Evolutionary conservation across 2,888 invertebrate species (phyloP).

Genomic region (Leucania comma): DNA sequence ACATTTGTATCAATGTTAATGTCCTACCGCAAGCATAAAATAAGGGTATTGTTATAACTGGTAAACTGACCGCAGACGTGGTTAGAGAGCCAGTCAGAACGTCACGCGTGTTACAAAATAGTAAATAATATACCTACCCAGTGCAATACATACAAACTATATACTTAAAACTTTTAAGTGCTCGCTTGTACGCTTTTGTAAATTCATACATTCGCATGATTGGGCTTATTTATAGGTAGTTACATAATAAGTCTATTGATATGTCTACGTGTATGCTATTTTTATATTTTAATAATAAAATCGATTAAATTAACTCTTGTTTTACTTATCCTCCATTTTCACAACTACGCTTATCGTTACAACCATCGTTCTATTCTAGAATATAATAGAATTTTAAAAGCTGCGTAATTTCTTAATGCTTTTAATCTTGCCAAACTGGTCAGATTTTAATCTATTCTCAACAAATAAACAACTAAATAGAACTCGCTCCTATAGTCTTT

Average conservation of each 20-base stretch:
- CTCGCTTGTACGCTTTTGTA: slow-evolving; percentile 50
- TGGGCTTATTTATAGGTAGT: slow-evolving; percentile 40
- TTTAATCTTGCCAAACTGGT: not conserved
- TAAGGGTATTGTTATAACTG: slow-evolving; percentile 16
- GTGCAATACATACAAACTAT: slow-evolving; percentile 43
- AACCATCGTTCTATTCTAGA: slow-evolving; percentile 1
- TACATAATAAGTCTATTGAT: slow-evolving; percentile 33
- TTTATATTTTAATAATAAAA: slow-evolving; percentile 64
- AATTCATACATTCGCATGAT: slow-evolving; percentile 42
- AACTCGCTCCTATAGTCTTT: not conserved
- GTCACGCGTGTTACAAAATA: slow-evolving; percentile 7
- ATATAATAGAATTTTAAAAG: not conserved
- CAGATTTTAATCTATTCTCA: not conserved
- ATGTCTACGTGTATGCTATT: slow-evolving; percentile 46
- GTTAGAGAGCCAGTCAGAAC: not conserved
- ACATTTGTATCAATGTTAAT: not conserved
- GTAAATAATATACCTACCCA: slow-evolving; percentile 11
- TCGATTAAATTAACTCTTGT: slow-evolving; percentile 9
- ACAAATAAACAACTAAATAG: not conserved
- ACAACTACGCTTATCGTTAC: not conserved
- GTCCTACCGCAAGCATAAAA: slow-evolving; percentile 10
- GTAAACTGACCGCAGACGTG: slow-evolving; percentile 14
- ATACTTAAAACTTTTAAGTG: slow-evolving; percentile 10
- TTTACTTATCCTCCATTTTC: slow-evolving; percentile 7
- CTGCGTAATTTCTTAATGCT: not conserved